A percentile compares a stretch with the other conserved stretches of the same genome.
Evolutionary conservation across 2,888 invertebrate genomes (phyloP).

Genomic region (Campoplex capitator): DNA sequence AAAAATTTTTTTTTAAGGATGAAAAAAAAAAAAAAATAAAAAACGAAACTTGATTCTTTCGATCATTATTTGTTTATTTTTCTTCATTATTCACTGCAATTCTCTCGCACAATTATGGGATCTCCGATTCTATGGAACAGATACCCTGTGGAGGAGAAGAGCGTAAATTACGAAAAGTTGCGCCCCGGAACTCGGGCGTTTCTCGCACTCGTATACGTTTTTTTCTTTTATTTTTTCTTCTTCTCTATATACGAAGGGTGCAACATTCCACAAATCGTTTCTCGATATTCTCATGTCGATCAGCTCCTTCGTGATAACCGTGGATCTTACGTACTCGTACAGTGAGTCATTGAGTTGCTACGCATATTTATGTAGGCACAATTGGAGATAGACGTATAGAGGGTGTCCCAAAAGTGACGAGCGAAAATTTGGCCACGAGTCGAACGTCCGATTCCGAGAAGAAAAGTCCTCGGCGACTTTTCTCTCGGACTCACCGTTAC

Average conservation of each 20-base stretch:
- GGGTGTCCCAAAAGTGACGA: neutral
- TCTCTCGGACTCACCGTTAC: neutral
- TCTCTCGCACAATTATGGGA: no score
- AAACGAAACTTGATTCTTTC: no score
- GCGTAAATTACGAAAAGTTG: neutral
- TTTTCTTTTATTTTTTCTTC: neutral
- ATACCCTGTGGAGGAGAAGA: neutral
- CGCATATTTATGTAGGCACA: neutral
- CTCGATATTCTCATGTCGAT: constrained; percentile 38
- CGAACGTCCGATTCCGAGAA: neutral
- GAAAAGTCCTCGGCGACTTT: neutral
- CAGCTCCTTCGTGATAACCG: neutral
- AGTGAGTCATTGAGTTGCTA: constrained; percentile 5
- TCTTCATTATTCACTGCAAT: no score
- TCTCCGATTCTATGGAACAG: neutral
- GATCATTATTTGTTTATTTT: no score
- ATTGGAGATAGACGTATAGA: neutral
- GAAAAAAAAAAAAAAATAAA: no score
- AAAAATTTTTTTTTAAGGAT: no score
- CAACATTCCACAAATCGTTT: constrained; percentile 33
- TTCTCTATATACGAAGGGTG: neutral
- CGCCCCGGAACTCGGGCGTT: neutral
- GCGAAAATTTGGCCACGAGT: neutral
- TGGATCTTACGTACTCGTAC: neutral
- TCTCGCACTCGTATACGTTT: neutral